Percentiles rank a stretch among this genome's conserved stretches.
phyloP scores from a whole-genome alignment of 2,888 invertebrate species.

The Linnaemya tessellans region DNA sequence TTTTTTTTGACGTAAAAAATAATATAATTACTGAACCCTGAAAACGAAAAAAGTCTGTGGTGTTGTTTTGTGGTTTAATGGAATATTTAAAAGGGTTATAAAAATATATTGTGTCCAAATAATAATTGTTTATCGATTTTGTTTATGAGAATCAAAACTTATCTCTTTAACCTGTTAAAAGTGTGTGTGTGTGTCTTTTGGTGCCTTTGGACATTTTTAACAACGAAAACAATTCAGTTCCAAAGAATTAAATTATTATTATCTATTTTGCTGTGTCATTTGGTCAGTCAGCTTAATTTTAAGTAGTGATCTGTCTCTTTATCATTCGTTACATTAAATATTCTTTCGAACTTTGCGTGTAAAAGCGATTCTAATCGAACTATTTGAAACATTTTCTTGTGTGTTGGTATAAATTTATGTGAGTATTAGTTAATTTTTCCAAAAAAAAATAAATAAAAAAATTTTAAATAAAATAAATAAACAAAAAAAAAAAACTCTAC shows the following conservation, averaged over 20 bases:
- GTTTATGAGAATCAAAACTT: neutral
- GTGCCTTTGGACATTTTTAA: constrained; percentile 18
- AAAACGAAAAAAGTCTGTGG: constrained; percentile 40
- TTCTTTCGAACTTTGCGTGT: constrained; percentile 5
- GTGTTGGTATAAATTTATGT: constrained; percentile 76
- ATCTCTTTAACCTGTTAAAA: neutral
- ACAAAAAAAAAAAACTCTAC: neutral
- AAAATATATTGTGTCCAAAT: constrained; percentile 8
- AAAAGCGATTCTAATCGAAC: constrained; percentile 22
- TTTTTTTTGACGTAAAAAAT: constrained; percentile 8
- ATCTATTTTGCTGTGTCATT: constrained; percentile 60
- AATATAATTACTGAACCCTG: neutral
- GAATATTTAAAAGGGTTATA: constrained; percentile 31
- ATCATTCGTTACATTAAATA: constrained; percentile 68
- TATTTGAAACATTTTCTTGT: constrained; percentile 63
- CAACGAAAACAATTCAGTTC: neutral
- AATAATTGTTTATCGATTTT: constrained; percentile 17
- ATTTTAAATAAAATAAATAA: constrained; percentile 1
- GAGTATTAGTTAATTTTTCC: constrained; percentile 73
- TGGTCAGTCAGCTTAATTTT: constrained; percentile 62
- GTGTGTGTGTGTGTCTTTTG: constrained; percentile 35
- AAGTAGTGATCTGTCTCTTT: constrained; percentile 69
- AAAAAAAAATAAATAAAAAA: constrained; percentile 3
- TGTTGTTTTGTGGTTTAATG: constrained; percentile 62
- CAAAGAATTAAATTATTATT: neutral